A percentile compares a stretch with the other conserved stretches of the same genome.
phyloP scores from a whole-genome alignment of 2,888 invertebrate species.

The Tortrix viridana region DNA sequence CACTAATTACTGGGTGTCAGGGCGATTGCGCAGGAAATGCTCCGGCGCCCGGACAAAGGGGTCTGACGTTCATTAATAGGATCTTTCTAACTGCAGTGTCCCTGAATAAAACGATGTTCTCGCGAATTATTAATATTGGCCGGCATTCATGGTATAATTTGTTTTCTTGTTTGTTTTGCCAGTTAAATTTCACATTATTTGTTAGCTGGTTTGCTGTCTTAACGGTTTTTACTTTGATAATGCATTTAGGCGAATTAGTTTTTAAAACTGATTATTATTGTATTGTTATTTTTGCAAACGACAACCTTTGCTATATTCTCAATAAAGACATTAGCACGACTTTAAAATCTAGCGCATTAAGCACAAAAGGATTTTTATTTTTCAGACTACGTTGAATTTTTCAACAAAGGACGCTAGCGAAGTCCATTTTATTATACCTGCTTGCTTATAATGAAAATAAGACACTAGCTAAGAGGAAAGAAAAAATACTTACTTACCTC shows the following conservation, averaged over 20 bases:
- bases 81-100: constrained; percentile 82
- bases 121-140: constrained; percentile 80
- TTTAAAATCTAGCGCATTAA: constrained; percentile 25
- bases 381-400: constrained; percentile 44
- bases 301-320: too few relatives aligned
- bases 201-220: not conserved
- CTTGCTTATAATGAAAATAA: constrained; percentile 56
- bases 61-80: constrained; percentile 82
- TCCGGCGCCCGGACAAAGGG: constrained; percentile 73
- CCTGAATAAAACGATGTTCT: constrained; percentile 75
- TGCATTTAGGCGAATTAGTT: not conserved
- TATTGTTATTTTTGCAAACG: too few relatives aligned
- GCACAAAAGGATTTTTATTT: constrained; percentile 47
- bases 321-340: constrained; percentile 14
- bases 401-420: constrained; percentile 57
- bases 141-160: constrained; percentile 70
- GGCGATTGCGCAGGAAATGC: constrained; percentile 81
- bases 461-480: constrained; percentile 57
- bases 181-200: constrained; percentile 17
- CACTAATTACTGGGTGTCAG: constrained; percentile 82
- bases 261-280: not conserved
- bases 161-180: constrained; percentile 58
- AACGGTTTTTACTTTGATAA: not conserved
- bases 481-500: constrained; percentile 54
- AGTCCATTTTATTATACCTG: constrained; percentile 55